Base-by-base conservation (phyloP, 1,140 invertebrate genomes). In the Parapsyche elsis region DNA sequence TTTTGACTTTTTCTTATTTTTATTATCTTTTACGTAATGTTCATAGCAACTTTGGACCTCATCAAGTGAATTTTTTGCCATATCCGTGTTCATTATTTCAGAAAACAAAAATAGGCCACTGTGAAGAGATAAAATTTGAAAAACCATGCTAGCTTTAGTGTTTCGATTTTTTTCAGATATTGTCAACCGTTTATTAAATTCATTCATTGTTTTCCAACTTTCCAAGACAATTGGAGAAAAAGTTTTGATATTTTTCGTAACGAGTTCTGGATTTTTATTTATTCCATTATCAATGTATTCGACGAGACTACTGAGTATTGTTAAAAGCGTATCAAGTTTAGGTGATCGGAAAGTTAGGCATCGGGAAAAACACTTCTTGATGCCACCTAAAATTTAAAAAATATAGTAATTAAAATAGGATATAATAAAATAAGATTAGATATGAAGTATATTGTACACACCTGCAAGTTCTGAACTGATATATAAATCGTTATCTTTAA, bases 81-180 rank as follows among this genome's bases (percentile, higher is more conserved):
- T 89, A 87, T 93, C 91, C 5, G 88, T 86, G 80, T 87, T 87
- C 38, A 85, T 84, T 12, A 91, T 87, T 83, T 94, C 92, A 21
- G 90, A 90, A 85, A 94, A 94, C 76, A 94, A 85, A 81, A 94
- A 94, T 16, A 95, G 85, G n/a, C 92, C 91, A 88, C 94, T 91
- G 73, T 94, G 91, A 74, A 94, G 87, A 74, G 93, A 90, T 80
- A 94, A 88, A 44, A 91, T 92, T 78, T 92, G 90, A 85, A 94
- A 93, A 46, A 92, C 91, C 23, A 89, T 89, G 64, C 89, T 86
- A 14, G 89, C 86, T 85, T 89, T 89, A 23, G 87, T 85, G 19
- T 76, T 76, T 59, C 79, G 86, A 87, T 77, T 84, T 81, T 53
- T 86, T 73, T 83, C 84, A 83, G 71, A 87, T 81, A 88, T 91